A percentile compares a stretch with the other conserved stretches of the same genome.
Evolutionary conservation across 2,888 invertebrate genomes (phyloP).

Genomic region (Hirtodrosophila duncani): DNA sequence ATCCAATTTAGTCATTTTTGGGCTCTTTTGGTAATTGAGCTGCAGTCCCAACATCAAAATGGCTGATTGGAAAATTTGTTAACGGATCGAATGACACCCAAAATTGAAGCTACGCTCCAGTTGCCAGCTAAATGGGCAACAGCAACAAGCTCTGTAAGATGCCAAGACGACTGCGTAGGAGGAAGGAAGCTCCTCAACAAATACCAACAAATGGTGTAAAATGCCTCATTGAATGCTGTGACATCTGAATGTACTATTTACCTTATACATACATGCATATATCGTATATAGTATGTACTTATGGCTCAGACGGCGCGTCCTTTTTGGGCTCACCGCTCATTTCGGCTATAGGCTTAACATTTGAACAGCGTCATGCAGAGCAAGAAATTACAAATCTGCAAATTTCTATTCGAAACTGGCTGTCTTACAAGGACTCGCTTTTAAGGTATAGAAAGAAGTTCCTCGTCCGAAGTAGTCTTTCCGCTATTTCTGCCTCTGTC

Average conservation of each 20-base stretch:
- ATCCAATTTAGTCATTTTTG: slow-evolving; percentile 41
- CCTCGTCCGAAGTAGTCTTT: no score
- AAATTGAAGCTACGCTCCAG: slow-evolving; percentile 27
- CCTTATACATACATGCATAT: slow-evolving; percentile 19
- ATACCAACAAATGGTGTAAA: slow-evolving; percentile 68
- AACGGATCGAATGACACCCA: slow-evolving; percentile 64
- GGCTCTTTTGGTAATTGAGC: slow-evolving; percentile 35
- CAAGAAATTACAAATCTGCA: no score
- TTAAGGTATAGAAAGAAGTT: no score
- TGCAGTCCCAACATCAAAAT: slow-evolving; percentile 38
- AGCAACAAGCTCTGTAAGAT: slow-evolving; percentile 34
- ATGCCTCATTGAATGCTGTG: slow-evolving; percentile 66
- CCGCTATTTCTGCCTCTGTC: not conserved
- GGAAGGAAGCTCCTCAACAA: slow-evolving; percentile 55
- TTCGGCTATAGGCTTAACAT: no score
- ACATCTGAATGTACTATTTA: slow-evolving; percentile 47
- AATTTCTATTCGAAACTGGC: no score
- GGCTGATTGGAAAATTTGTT: slow-evolving; percentile 63
- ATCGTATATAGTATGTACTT: not conserved
- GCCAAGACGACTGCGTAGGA: slow-evolving; percentile 25
- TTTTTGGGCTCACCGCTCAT: no score
- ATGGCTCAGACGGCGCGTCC: no score
- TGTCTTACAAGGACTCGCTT: no score
- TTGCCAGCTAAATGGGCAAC: slow-evolving; percentile 44
- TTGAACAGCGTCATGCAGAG: no score